Conservation (phyloP, 2,797 vertebrate genomes). For the Brachyalestes nurse region DNA sequence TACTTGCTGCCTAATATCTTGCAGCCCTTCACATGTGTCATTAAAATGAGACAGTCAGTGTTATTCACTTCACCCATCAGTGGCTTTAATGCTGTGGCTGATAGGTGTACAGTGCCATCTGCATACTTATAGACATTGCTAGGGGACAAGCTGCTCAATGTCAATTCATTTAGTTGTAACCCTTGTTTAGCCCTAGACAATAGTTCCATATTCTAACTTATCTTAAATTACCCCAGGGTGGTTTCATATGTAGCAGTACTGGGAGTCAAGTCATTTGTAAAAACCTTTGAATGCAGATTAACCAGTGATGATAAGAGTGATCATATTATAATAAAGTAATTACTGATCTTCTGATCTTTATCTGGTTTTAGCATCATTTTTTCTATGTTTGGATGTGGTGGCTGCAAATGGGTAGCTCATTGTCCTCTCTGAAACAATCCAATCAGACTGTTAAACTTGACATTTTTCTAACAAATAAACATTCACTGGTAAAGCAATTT, state of each 20-base stretch:
- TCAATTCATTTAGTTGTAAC: not conserved
- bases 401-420: not conserved
- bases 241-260: not conserved
- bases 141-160: not conserved
- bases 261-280: not conserved
- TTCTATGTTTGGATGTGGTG: not conserved
- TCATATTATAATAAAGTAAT: constrained; percentile 29
- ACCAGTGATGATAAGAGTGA: constrained; percentile 21
- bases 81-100: too few relatives aligned
- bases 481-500: not conserved
- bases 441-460: not conserved
- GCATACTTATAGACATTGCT: not conserved
- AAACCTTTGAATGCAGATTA: constrained; percentile 2
- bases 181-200: not conserved
- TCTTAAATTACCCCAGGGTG: not conserved
- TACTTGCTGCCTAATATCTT: too few relatives aligned
- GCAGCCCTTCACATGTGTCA: too few relatives aligned
- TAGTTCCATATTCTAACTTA: not conserved
- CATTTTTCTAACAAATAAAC: not conserved
- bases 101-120: not conserved
- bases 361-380: constrained; percentile 15
- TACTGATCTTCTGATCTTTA: constrained; percentile 30
- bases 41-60: too few relatives aligned
- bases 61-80: too few relatives aligned
- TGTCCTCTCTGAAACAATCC: not conserved